Evolutionary conservation across 1,140 invertebrate species (phyloP).

Genomic region (Varroa destructor): DNA sequence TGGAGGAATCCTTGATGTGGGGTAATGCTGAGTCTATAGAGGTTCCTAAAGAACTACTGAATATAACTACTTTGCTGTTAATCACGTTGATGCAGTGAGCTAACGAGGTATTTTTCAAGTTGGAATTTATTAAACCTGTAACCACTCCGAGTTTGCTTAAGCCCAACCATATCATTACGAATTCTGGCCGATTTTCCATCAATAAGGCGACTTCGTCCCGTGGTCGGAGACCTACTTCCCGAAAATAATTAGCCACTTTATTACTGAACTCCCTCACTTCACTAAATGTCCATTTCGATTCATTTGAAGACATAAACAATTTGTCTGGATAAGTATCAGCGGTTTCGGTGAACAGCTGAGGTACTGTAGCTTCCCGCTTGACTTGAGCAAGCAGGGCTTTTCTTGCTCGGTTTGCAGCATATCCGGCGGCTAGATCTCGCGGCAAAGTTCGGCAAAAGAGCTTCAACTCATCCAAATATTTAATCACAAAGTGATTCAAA

Average conservation of each 20-base stretch:
- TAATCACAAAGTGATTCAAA: not conserved
- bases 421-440: constrained; percentile 4
- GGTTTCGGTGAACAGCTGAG: constrained; percentile 56
- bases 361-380: constrained; percentile 49
- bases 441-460: not conserved
- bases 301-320: constrained; percentile 60
- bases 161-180: constrained; percentile 72
- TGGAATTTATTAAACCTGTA: constrained; percentile 39
- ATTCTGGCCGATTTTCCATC: constrained; percentile 69
- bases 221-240: constrained; percentile 50
- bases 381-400: not conserved
- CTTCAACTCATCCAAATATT: not conserved
- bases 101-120: constrained; percentile 36
- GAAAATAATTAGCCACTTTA: constrained; percentile 60
- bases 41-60: constrained; percentile 32
- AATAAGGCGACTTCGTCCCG: constrained; percentile 70
- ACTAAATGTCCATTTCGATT: constrained; percentile 62
- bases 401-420: not conserved
- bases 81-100: constrained; percentile 38
- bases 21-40: not conserved
- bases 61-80: constrained; percentile 38
- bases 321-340: constrained; percentile 62
- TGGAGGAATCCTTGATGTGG: constrained; percentile 1
- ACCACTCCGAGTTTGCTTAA: constrained; percentile 43
- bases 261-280: constrained; percentile 60